phyloP scores from a whole-genome alignment of 1,140 invertebrate genomes.

The Drosophila trapezifrons region DNA sequence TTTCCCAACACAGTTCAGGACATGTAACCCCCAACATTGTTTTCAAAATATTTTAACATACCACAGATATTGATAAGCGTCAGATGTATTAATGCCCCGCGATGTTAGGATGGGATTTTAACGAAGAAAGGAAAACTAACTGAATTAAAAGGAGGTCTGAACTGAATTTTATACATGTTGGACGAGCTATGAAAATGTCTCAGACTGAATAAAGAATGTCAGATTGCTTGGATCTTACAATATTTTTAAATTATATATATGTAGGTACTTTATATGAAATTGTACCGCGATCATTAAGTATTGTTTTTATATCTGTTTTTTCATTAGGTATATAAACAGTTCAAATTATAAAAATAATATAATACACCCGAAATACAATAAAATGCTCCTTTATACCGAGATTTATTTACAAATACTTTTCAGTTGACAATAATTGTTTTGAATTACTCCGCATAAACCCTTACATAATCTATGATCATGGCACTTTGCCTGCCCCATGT shows the following conservation, averaged over 20 bases:
- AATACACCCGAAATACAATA: background rate
- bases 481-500: slow-evolving; percentile 62
- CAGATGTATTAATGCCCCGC: background rate
- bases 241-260: too few species aligned
- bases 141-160: background rate
- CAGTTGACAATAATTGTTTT: background rate
- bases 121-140: background rate
- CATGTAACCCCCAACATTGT: too few species aligned
- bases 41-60: too few species aligned
- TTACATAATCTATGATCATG: slow-evolving; percentile 62
- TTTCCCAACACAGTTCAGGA: too few species aligned
- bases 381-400: too few species aligned
- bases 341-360: background rate
- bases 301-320: too few species aligned
- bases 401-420: background rate
- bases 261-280: too few species aligned
- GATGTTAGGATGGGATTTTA: background rate
- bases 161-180: background rate
- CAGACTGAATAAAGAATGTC: background rate
- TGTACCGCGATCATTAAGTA: too few species aligned
- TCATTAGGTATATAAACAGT: too few species aligned
- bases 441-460: slow-evolving; percentile 58
- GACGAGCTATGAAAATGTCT: background rate
- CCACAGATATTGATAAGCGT: too few species aligned
- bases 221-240: background rate